phyloP scores from a whole-genome alignment of 2,113 vertebrate genomes.

The Lamprologus tigripictilis region DNA sequence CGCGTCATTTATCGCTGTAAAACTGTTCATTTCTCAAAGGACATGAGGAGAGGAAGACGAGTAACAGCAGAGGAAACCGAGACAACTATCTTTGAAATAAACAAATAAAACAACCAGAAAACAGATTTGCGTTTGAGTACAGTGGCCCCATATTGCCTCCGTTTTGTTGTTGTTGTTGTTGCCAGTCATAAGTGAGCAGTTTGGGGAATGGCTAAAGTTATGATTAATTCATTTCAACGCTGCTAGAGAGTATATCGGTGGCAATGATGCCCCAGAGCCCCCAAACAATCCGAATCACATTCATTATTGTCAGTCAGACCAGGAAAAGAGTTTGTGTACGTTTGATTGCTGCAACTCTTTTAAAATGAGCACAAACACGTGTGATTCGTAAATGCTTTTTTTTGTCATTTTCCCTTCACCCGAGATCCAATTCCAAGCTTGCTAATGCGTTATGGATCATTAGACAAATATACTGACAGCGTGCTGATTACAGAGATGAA shows the following conservation, averaged over 20 bases:
- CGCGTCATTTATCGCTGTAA: not conserved
- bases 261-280: not conserved
- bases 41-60: not conserved
- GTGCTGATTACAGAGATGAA: conserved; percentile 44
- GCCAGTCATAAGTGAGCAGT: not conserved
- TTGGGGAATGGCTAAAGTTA: conserved; percentile 22
- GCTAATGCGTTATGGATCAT: conserved; percentile 50
- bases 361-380: not conserved
- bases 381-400: not conserved
- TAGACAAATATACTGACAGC: conserved; percentile 41
- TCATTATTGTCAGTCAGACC: conserved; percentile 20
- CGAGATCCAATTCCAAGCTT: conserved; percentile 12
- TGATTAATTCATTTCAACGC: conserved; percentile 36
- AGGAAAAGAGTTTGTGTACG: not conserved
- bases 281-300: not conserved
- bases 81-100: not conserved
- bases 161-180: not conserved
- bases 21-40: not conserved
- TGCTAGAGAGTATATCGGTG: conserved; percentile 1
- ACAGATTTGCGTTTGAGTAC: not conserved
- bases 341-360: not conserved
- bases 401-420: not conserved
- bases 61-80: not conserved
- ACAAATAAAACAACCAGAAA: not conserved
- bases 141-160: not conserved